Percentiles rank a stretch among this genome's conserved stretches.
Evolutionary conservation across 2,113 vertebrate genomes (phyloP).

Genomic region (Piprites chloris): DNA sequence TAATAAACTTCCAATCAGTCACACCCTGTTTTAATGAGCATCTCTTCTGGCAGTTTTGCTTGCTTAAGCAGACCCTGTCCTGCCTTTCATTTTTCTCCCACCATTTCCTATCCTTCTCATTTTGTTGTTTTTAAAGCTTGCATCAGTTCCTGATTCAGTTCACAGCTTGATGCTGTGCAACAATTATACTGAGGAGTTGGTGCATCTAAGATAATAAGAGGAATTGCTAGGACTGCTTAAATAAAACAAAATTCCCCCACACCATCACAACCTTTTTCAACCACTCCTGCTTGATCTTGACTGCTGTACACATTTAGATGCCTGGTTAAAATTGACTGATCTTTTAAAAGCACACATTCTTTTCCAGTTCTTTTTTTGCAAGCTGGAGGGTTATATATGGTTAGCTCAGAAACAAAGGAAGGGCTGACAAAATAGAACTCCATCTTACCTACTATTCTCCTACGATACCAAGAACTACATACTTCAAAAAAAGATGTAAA

Average conservation of each 20-base stretch:
- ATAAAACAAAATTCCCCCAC: neutral
- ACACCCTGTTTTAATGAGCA: neutral
- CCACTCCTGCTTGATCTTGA: neutral
- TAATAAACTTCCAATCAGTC: neutral
- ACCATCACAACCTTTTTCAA: neutral
- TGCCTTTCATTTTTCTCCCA: neutral
- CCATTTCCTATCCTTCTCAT: neutral
- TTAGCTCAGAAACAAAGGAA: neutral
- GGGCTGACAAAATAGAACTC: neutral
- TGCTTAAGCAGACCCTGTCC: neutral
- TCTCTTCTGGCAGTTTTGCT: neutral
- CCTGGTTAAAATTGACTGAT: neutral
- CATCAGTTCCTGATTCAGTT: neutral
- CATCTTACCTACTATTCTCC: neutral
- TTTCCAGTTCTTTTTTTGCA: neutral
- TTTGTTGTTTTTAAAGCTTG: neutral
- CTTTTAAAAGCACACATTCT: neutral
- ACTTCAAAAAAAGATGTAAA: neutral
- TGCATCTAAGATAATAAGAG: neutral
- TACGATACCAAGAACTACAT: neutral
- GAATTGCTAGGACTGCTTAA: neutral
- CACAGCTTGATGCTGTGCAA: neutral
- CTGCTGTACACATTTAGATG: neutral
- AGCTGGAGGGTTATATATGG: neutral
- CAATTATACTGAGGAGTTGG: neutral